Percentiles rank a stretch among this genome's conserved stretches.
Conservation (phyloP, 2,888 invertebrate species). For the Eustalomyia histrio region DNA sequence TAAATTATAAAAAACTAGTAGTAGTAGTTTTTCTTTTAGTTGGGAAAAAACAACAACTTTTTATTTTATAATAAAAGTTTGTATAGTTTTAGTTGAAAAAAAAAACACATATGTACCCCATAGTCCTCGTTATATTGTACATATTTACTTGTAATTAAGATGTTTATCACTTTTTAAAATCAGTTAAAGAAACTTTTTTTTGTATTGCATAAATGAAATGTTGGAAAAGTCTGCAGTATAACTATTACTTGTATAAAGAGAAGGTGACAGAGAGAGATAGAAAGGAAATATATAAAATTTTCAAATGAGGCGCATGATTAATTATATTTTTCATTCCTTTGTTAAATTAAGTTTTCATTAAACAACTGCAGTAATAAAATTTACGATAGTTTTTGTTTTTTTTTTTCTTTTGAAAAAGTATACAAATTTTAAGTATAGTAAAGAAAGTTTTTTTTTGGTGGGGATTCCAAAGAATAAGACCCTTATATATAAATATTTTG, state of each 20-base stretch:
- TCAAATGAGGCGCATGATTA: too few relatives aligned
- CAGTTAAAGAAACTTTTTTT: conserved; percentile 21
- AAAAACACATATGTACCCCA: not conserved
- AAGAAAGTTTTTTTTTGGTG: too few relatives aligned
- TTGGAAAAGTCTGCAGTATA: conserved; percentile 29
- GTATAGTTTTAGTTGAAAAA: not conserved
- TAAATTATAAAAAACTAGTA: conserved; percentile 43
- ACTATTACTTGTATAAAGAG: conserved; percentile 36
- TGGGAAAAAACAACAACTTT: not conserved
- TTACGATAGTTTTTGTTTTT: not conserved
- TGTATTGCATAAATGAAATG: conserved; percentile 13
- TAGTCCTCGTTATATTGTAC: conserved; percentile 19
- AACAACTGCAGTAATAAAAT: conserved; percentile 42
- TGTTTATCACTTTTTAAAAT: conserved; percentile 64
- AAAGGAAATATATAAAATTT: too few relatives aligned
- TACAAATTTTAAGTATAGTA: too few relatives aligned
- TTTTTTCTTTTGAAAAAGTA: too few relatives aligned
- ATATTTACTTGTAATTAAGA: conserved; percentile 66
- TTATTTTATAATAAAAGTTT: not conserved
- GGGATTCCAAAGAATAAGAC: too few relatives aligned
- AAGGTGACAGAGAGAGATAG: not conserved
- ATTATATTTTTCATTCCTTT: conserved; percentile 8
- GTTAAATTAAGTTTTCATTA: conserved; percentile 17
- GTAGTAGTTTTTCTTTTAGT: conserved; percentile 4
- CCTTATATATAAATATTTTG: too few relatives aligned